These are phyloP conservation scores for Zaprionus bogoriensis DNA, from an alignment of 2,888 invertebrate species.

Conservation along the genomic window DNA sequence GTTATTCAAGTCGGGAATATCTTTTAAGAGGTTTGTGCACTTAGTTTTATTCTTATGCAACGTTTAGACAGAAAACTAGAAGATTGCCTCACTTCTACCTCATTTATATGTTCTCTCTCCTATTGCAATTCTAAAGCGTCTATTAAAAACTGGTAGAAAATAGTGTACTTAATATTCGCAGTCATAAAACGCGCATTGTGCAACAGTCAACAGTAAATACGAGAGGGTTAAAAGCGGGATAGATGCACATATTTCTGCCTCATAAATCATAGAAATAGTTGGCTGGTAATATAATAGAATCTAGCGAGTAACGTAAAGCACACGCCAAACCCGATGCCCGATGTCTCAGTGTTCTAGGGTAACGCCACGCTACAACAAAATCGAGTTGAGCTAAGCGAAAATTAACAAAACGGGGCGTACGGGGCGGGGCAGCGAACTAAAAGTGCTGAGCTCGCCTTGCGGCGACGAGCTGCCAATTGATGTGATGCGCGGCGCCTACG, in stretches of 20 bases:
- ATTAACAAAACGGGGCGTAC: not conserved
- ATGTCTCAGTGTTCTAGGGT: not conserved
- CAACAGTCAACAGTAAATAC: not conserved
- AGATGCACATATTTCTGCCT: not conserved
- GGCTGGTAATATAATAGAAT: not conserved
- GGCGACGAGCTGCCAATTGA: not conserved
- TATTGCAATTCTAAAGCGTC: too few relatives aligned
- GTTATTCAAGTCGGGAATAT: too few relatives aligned
- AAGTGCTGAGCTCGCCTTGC: conserved; percentile 1
- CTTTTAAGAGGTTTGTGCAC: too few relatives aligned
- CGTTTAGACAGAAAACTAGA: too few relatives aligned
- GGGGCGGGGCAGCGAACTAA: not conserved
- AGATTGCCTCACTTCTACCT: too few relatives aligned
- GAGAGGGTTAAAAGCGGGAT: not conserved
- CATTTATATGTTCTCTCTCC: too few relatives aligned
- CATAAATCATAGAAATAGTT: not conserved
- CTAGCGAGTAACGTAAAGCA: not conserved
- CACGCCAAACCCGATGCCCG: not conserved
- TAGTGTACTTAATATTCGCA: not conserved
- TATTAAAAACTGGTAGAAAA: not conserved
- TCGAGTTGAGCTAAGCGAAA: not conserved
- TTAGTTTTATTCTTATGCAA: too few relatives aligned
- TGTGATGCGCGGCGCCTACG: not conserved
- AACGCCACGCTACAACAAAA: not conserved
- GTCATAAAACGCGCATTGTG: not conserved